A percentile compares a stretch with the other conserved stretches of the same genome.
phyloP scores from a whole-genome alignment of 2,888 invertebrate species.

The Argyresthia albistria region DNA sequence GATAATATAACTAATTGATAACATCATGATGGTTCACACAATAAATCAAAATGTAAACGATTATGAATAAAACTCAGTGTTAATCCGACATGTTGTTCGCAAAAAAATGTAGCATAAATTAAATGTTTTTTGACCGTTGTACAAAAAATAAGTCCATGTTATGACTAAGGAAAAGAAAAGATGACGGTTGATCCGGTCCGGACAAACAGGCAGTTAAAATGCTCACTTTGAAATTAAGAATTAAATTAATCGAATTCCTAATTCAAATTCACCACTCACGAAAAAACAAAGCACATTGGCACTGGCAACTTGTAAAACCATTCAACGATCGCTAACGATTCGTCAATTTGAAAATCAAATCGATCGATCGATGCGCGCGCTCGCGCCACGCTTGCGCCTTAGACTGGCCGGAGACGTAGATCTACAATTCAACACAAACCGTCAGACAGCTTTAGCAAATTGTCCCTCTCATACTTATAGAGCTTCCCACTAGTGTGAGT shows the following conservation, averaged over 20 bases:
- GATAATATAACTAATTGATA: too few species aligned
- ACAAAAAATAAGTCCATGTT: slow-evolving; percentile 1
- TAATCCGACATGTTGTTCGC: too few species aligned
- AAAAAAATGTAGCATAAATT: not conserved
- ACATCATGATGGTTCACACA: too few species aligned
- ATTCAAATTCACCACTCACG: slow-evolving; percentile 3
- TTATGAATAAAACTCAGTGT: too few species aligned
- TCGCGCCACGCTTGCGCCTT: slow-evolving; percentile 54
- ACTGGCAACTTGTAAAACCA: slow-evolving; percentile 41
- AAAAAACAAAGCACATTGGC: slow-evolving; percentile 20
- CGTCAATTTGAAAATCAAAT: slow-evolving; percentile 35
- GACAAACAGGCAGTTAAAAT: slow-evolving; percentile 17
- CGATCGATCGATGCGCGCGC: slow-evolving; percentile 23
- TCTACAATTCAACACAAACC: slow-evolving; percentile 25
- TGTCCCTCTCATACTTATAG: slow-evolving; percentile 28
- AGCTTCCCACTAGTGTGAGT: slow-evolving; percentile 13
- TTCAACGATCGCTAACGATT: slow-evolving; percentile 30
- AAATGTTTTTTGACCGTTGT: not conserved
- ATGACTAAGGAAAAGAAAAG: slow-evolving; percentile 1
- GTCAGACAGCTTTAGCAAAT: slow-evolving; percentile 35
- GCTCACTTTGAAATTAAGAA: slow-evolving; percentile 8
- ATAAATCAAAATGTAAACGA: too few species aligned
- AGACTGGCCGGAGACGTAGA: slow-evolving; percentile 60
- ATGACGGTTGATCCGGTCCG: not conserved
- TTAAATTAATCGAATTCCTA: not conserved